phyloP scores from a whole-genome alignment of 2,888 invertebrate species.

The Philereme transversata region DNA sequence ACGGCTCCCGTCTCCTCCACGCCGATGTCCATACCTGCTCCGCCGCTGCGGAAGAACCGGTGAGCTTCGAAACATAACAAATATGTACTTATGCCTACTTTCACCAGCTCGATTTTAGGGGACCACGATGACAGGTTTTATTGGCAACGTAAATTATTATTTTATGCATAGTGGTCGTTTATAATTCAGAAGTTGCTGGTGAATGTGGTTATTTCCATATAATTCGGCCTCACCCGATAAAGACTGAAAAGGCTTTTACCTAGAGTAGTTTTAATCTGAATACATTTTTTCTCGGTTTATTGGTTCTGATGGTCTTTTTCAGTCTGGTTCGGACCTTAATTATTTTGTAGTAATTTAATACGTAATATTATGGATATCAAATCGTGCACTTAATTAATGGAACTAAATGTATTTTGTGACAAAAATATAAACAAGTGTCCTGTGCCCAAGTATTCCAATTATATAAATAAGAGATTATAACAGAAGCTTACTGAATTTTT shows the following conservation, averaged over 20 bases:
- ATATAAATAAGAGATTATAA: neutral
- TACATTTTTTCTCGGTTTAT: slow-evolving; percentile 10
- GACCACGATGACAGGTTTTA: neutral
- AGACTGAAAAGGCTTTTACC: slow-evolving; percentile 25
- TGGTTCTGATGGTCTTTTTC: slow-evolving; percentile 19
- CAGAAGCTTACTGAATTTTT: no score
- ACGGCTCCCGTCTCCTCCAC: slow-evolving; percentile 48
- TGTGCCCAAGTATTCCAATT: slow-evolving; percentile 8
- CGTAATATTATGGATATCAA: slow-evolving; percentile 12
- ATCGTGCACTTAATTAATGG: slow-evolving; percentile 6
- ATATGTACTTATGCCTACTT: slow-evolving; percentile 15
- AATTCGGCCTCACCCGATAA: slow-evolving; percentile 25
- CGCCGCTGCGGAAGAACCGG: slow-evolving; percentile 61
- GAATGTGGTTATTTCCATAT: slow-evolving; percentile 2
- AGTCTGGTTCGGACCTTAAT: slow-evolving; percentile 24
- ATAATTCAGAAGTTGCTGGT: neutral
- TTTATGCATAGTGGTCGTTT: neutral
- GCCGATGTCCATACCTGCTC: slow-evolving; percentile 39
- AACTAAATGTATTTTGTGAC: neutral
- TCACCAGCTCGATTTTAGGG: neutral
- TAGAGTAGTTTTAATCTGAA: slow-evolving; percentile 18
- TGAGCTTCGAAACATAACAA: slow-evolving; percentile 42
- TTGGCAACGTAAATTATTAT: neutral
- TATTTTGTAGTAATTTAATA: slow-evolving; percentile 14
- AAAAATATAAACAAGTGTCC: neutral